Evolutionary conservation across 2,113 vertebrate genomes (phyloP).

Genomic region (Scalopus aquaticus): DNA sequence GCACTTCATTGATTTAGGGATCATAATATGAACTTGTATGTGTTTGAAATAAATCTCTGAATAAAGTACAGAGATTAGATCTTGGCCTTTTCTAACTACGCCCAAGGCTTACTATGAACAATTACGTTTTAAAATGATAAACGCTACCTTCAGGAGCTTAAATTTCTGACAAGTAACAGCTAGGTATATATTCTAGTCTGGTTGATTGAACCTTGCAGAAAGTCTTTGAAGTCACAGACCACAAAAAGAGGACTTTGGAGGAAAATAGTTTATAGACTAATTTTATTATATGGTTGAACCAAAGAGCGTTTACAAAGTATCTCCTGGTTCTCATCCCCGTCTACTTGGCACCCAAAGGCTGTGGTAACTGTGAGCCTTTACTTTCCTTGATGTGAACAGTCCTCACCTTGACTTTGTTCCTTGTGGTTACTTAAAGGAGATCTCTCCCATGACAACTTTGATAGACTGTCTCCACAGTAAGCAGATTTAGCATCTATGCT

Average conservation of each 20-base stretch:
- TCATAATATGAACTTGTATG: constrained; percentile 3
- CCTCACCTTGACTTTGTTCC: background rate
- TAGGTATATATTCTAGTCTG: background rate
- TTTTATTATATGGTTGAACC: background rate
- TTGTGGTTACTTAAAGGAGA: background rate
- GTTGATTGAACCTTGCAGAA: background rate
- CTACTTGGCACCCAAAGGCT: background rate
- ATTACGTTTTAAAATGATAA: constrained; percentile 37
- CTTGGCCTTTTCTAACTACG: background rate
- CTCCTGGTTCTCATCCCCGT: background rate
- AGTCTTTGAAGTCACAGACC: background rate
- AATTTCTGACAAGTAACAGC: background rate
- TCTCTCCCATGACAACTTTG: background rate
- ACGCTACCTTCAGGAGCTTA: background rate
- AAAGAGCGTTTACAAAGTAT: background rate
- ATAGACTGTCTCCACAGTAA: background rate
- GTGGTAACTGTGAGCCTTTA: background rate
- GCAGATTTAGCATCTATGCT: background rate
- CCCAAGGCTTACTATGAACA: constrained; percentile 1
- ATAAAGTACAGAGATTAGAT: background rate
- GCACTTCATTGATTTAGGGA: background rate
- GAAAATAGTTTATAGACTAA: background rate
- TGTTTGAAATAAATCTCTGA: constrained; percentile 18
- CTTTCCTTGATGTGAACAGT: background rate
- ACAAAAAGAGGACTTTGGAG: background rate